Conservation (phyloP, 2,888 invertebrate species). For the Stomorhina lunata region DNA sequence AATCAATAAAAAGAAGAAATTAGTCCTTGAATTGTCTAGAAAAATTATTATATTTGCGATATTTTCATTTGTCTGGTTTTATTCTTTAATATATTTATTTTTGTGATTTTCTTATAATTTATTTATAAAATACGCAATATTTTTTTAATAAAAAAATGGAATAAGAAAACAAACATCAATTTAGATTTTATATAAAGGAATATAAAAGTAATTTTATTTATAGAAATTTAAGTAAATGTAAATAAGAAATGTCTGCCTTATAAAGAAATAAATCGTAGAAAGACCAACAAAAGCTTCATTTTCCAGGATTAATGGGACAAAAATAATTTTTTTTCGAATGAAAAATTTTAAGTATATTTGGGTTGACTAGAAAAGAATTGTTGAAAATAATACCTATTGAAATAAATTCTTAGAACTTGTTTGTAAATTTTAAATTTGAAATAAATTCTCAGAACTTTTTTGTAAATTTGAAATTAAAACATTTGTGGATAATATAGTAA, state of each 20-base stretch:
- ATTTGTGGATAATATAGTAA: too few relatives aligned
- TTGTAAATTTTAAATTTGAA: too few relatives aligned
- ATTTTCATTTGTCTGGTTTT: conserved; percentile 5
- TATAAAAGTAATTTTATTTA: not conserved
- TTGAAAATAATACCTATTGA: too few relatives aligned
- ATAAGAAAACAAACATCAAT: not conserved
- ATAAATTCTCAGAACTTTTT: too few relatives aligned
- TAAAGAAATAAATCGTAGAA: too few relatives aligned
- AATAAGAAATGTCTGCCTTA: too few relatives aligned
- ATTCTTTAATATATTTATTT: conserved; percentile 8
- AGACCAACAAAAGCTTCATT: not conserved
- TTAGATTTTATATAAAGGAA: not conserved
- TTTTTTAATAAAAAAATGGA: not conserved
- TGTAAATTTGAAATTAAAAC: too few relatives aligned
- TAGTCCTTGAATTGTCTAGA: not conserved
- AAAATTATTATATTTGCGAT: not conserved
- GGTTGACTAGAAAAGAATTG: too few relatives aligned
- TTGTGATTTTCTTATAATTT: conserved; percentile 9
- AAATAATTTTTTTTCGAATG: too few relatives aligned
- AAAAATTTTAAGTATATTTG: too few relatives aligned
- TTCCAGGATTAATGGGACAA: too few relatives aligned
- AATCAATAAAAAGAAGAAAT: not conserved
- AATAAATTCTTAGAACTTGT: too few relatives aligned
- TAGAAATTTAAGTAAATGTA: not conserved
- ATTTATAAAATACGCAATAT: conserved; percentile 35